A percentile compares a stretch with the other conserved stretches of the same genome.
Evolutionary conservation across 2,888 invertebrate species (phyloP).

Genomic region (Congeria kusceri): DNA sequence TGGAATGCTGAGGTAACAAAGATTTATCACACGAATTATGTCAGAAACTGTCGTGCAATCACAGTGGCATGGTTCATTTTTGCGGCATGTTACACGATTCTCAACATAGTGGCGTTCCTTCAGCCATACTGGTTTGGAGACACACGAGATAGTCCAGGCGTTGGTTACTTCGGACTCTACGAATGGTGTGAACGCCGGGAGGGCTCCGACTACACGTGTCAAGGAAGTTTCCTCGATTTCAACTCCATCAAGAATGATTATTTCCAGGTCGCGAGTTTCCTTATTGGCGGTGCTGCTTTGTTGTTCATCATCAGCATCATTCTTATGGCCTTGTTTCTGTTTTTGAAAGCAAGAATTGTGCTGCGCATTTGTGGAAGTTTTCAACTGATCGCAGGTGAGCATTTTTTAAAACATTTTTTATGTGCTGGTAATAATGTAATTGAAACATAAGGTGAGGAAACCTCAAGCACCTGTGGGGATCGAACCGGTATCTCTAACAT

Average conservation of each 20-base stretch:
- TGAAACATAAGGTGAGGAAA: too few relatives aligned
- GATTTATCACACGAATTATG: constrained; percentile 83
- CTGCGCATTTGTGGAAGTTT: constrained; percentile 98
- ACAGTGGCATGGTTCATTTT: constrained; percentile 99
- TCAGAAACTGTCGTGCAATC: constrained; percentile 89
- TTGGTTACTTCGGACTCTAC: constrained; percentile 97
- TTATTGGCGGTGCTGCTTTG: constrained; percentile 93
- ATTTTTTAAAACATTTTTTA: too few relatives aligned
- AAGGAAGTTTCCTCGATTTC: constrained; percentile 90
- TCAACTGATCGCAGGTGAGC: constrained; percentile 90
- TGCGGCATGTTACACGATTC: constrained; percentile 98
- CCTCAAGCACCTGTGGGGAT: too few relatives aligned
- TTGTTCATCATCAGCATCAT: constrained; percentile 94
- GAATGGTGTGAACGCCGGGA: constrained; percentile 90
- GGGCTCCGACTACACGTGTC: constrained; percentile 89
- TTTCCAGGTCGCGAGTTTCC: constrained; percentile 94
- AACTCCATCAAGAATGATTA: constrained; percentile 92
- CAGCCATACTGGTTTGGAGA: constrained; percentile 90
- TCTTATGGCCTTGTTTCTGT: constrained; percentile 95
- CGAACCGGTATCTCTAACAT: too few relatives aligned
- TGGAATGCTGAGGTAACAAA: constrained; percentile 77
- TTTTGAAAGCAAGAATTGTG: constrained; percentile 95
- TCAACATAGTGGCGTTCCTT: constrained; percentile 96
- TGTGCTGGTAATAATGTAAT: too few relatives aligned
- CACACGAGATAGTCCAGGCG: constrained; percentile 89